phyloP scores from a whole-genome alignment of 1,140 invertebrate species.

The Phymorhynchus buccinoides region DNA sequence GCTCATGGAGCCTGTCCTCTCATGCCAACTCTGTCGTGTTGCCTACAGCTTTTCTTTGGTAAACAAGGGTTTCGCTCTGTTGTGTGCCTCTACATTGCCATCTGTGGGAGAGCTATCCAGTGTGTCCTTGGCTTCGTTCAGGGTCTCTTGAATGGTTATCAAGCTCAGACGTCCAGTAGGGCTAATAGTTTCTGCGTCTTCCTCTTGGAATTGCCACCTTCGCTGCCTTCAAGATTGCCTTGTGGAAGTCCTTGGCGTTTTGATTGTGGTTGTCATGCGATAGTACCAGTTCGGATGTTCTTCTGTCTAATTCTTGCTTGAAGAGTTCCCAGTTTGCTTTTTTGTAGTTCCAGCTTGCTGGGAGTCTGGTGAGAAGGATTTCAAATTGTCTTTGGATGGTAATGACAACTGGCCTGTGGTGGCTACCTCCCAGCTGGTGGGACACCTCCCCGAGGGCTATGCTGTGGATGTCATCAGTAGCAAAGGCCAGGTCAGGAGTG shows the following conservation, averaged over 20 bases:
- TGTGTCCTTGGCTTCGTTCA: neutral
- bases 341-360: constrained; percentile 29
- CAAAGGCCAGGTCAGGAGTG: no score
- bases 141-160: constrained; percentile 11
- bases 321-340: constrained; percentile 28
- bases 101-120: no score
- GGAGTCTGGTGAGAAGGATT: neutral
- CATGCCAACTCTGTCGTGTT: constrained; percentile 15
- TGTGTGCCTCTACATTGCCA: no score
- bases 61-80: constrained; percentile 4
- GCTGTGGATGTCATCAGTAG: no score
- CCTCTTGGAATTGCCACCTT: constrained; percentile 22
- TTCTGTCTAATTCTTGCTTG: constrained; percentile 14
- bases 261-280: constrained; percentile 2
- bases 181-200: constrained; percentile 7
- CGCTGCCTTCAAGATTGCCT: no score
- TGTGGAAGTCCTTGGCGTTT: constrained; percentile 13
- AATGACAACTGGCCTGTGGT: no score
- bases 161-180: constrained; percentile 15
- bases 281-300: constrained; percentile 1
- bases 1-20: constrained; percentile 16
- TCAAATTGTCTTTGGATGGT: no score
- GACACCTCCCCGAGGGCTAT: no score
- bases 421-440: no score
- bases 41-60: constrained; percentile 23